A percentile compares a stretch with the other conserved stretches of the same genome.
Evolutionary conservation across 2,888 invertebrate genomes (phyloP).

Genomic region (Tolmerus cingulatus): DNA sequence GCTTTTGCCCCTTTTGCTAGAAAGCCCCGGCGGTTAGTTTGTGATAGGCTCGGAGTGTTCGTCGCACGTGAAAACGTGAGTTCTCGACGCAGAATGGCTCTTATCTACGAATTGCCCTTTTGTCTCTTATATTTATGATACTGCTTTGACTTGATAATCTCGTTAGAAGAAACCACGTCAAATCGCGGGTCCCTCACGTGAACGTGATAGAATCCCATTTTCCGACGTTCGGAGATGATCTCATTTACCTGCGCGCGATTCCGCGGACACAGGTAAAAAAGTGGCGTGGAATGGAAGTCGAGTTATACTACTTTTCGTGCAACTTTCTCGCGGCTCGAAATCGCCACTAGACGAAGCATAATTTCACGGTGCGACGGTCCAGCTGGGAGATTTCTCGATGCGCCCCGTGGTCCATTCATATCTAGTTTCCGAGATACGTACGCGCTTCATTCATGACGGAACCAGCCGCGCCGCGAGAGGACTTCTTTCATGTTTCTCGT

Average conservation of each 20-base stretch:
- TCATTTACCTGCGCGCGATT: not conserved
- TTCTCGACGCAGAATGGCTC: not conserved
- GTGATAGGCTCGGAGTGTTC: not conserved
- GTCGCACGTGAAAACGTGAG: constrained; percentile 21
- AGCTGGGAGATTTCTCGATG: constrained; percentile 6
- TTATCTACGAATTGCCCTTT: constrained; percentile 28
- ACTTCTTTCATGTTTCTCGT: constrained; percentile 32
- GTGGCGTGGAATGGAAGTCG: not conserved
- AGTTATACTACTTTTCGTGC: not conserved
- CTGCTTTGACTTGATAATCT: constrained; percentile 30
- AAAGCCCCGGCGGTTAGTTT: not conserved
- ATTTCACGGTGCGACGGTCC: not conserved
- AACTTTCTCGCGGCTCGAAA: not conserved
- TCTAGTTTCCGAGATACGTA: constrained; percentile 26
- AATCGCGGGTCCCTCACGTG: constrained; percentile 3
- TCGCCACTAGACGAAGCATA: not conserved
- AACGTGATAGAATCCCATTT: constrained; percentile 32
- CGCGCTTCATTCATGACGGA: constrained; percentile 37
- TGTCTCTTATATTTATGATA: constrained; percentile 33
- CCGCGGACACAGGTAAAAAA: not conserved
- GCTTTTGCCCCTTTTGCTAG: not conserved
- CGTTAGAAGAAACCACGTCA: not conserved
- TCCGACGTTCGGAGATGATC: not conserved
- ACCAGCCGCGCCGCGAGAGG: constrained; percentile 11
- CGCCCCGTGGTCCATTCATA: constrained; percentile 27